These are phyloP conservation scores for Zosterops pallidus DNA, from an alignment of 2,113 vertebrate genomes.

Conservation along the genomic window DNA sequence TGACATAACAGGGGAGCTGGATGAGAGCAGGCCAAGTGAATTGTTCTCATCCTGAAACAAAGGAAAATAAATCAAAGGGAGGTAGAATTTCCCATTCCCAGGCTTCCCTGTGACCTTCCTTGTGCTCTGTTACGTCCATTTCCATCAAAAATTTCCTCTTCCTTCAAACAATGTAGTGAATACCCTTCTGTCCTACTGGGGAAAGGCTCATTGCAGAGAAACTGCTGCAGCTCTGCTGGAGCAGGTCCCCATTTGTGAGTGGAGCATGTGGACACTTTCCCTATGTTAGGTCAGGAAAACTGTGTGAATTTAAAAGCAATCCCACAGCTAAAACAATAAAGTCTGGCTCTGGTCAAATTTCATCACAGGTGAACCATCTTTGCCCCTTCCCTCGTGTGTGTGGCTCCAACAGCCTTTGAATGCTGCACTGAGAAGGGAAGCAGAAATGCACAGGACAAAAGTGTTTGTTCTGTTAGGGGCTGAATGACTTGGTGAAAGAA, in stretches of 20 bases:
- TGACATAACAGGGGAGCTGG: neutral
- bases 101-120: slow-evolving; percentile 12
- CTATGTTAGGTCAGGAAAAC: neutral
- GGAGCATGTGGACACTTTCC: neutral
- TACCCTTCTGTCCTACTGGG: neutral
- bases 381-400: neutral
- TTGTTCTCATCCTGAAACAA: slow-evolving; percentile 24
- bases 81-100: neutral
- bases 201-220: neutral
- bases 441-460: neutral
- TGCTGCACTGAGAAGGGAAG: neutral
- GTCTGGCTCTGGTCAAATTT: neutral
- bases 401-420: neutral
- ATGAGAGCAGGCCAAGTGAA: neutral
- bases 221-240: neutral
- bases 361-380: neutral
- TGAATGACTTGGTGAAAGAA: neutral
- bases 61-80: neutral
- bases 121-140: neutral
- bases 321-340: neutral
- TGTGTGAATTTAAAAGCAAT: neutral
- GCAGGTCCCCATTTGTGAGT: neutral
- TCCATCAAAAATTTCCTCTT: neutral
- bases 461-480: neutral
- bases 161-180: neutral